These are phyloP conservation scores for Diogma glabrata DNA, from an alignment of 2,888 invertebrate genomes.

Conservation along the genomic window DNA sequence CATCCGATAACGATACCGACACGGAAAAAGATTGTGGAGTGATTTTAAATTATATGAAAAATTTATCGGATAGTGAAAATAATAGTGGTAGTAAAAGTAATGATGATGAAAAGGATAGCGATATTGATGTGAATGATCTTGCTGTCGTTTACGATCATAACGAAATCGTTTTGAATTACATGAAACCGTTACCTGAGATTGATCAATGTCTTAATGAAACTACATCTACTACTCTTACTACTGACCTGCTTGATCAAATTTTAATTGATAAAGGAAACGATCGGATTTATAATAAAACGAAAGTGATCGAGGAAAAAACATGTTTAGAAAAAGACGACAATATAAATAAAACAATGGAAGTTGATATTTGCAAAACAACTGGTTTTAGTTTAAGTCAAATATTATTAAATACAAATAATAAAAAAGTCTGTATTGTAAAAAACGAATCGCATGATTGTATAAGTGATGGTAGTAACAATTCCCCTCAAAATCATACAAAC, in stretches of 20 bases:
- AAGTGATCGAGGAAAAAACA: conserved; percentile 7
- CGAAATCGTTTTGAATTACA: conserved; percentile 8
- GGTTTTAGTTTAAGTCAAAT: neutral
- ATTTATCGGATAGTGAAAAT: conserved; percentile 21
- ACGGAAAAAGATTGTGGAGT: conserved; percentile 41
- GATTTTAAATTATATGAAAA: conserved; percentile 31
- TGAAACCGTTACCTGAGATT: conserved; percentile 13
- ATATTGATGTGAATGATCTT: conserved; percentile 9
- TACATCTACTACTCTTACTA: too few relatives aligned
- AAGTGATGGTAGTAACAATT: too few relatives aligned
- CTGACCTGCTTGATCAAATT: neutral
- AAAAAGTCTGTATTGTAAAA: too few relatives aligned
- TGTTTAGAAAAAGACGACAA: conserved; percentile 2
- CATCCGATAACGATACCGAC: conserved; percentile 51
- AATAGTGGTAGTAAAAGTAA: conserved; percentile 12
- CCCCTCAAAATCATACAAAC: neutral
- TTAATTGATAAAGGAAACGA: neutral
- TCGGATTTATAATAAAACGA: conserved; percentile 1
- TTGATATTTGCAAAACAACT: neutral
- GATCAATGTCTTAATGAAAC: conserved; percentile 11
- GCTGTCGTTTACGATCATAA: too few relatives aligned
- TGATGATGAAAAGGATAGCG: conserved; percentile 16
- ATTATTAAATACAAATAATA: too few relatives aligned
- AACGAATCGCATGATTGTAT: too few relatives aligned
- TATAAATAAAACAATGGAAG: neutral